Conservation (phyloP, 2,797 vertebrate genomes). For the Enteromius anoplus region DNA sequence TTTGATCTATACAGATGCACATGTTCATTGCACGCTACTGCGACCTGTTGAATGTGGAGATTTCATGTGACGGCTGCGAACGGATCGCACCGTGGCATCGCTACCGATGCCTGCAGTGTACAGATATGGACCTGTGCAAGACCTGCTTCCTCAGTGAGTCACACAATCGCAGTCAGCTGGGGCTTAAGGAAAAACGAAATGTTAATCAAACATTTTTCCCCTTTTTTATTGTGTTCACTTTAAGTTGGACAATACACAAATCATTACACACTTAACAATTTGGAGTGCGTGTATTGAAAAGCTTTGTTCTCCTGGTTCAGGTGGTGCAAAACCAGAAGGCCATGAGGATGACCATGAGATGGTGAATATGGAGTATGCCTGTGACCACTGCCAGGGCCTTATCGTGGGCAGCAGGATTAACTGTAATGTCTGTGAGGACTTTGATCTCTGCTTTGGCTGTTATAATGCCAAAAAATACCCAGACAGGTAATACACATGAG, state of each 20-base stretch:
- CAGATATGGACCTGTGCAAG: slow-evolving; percentile 98
- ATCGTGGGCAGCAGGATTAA: slow-evolving; percentile 96
- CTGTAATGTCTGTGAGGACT: slow-evolving; percentile 95
- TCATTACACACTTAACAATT: background rate
- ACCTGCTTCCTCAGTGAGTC: slow-evolving; percentile 94
- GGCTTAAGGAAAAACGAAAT: background rate
- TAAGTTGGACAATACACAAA: background rate
- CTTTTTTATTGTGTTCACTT: background rate
- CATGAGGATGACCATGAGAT: slow-evolving; percentile 97
- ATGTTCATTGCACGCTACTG: slow-evolving; percentile 98
- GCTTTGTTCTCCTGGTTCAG: slow-evolving; percentile 67
- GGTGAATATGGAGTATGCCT: slow-evolving; percentile 98
- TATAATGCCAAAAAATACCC: slow-evolving; percentile 96
- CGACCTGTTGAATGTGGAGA: slow-evolving; percentile 94
- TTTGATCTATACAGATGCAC: slow-evolving; percentile 86
- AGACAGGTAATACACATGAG: slow-evolving; percentile 80
- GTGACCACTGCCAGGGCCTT: slow-evolving; percentile 94
- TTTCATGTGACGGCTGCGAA: slow-evolving; percentile 96
- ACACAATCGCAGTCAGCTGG: background rate
- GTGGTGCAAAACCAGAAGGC: slow-evolving; percentile 96
- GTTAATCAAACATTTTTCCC: background rate
- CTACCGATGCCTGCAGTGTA: slow-evolving; percentile 95
- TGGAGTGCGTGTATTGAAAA: background rate
- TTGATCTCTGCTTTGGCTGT: slow-evolving; percentile 97
- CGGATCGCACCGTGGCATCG: slow-evolving; percentile 95